These are phyloP conservation scores for Drosophila pseudotakahashii DNA, from an alignment of 2,888 invertebrate species.

Conservation along the genomic window DNA sequence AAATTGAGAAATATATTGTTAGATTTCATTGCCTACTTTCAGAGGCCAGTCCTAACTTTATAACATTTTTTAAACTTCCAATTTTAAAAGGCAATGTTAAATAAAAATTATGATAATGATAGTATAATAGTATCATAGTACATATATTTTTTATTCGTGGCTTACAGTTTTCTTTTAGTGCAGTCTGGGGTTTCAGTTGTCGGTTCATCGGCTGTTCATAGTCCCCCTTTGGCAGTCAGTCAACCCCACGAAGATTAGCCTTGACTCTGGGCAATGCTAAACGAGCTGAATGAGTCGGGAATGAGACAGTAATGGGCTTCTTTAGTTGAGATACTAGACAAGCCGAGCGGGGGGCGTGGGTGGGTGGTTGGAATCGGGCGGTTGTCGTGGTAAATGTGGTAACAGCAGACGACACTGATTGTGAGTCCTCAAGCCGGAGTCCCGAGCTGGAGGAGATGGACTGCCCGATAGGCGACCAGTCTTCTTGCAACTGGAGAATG, in stretches of 20 bases:
- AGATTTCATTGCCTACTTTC: not conserved
- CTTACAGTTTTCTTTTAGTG: not conserved
- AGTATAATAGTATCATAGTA: too few relatives aligned
- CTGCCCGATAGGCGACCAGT: conserved; percentile 21
- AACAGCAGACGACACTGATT: conserved; percentile 68
- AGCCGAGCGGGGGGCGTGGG: conserved; percentile 55
- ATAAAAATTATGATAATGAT: too few relatives aligned
- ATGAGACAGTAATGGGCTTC: conserved; percentile 83
- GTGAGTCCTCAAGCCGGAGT: conserved; percentile 30
- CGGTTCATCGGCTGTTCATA: conserved; percentile 30
- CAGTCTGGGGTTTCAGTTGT: conserved; percentile 17
- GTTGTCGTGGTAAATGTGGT: conserved; percentile 57
- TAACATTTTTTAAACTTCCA: too few relatives aligned
- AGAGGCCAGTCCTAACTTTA: not conserved
- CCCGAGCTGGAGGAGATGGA: conserved; percentile 22
- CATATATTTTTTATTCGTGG: not conserved
- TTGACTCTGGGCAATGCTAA: conserved; percentile 63
- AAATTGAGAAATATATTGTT: too few relatives aligned
- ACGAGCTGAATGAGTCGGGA: conserved; percentile 81
- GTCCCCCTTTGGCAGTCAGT: conserved; percentile 53
- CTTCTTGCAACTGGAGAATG: conserved; percentile 15
- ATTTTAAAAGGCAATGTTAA: too few relatives aligned
- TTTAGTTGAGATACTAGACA: conserved; percentile 72
- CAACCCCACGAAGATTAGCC: conserved; percentile 61
- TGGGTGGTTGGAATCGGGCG: conserved; percentile 24